These are phyloP conservation scores for Brachyistius frenatus DNA, from an alignment of 2,113 vertebrate genomes.

Conservation along the genomic window DNA sequence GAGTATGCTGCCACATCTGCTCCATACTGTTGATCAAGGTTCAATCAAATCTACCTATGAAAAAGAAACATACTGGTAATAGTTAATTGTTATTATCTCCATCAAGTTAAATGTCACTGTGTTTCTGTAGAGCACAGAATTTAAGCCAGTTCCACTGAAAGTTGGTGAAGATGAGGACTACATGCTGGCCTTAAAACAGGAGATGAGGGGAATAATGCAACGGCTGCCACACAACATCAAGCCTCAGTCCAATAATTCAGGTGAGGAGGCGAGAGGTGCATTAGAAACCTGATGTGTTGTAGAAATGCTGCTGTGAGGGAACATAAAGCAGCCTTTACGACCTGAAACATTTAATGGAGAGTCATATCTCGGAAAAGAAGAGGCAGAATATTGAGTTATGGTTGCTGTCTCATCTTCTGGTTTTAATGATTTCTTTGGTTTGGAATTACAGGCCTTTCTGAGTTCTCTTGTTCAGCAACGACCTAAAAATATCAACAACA, in stretches of 20 bases:
- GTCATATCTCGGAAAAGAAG: conserved; percentile 42
- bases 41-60: not conserved
- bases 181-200: conserved; percentile 93
- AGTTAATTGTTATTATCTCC: not conserved
- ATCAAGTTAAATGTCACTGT: not conserved
- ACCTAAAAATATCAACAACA: conserved; percentile 3
- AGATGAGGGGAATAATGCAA: conserved; percentile 89
- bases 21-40: not conserved
- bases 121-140: conserved; percentile 79
- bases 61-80: not conserved
- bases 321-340: conserved; percentile 69
- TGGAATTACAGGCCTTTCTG: not conserved
- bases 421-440: conserved; percentile 26
- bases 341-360: conserved; percentile 51
- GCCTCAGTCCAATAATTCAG: conserved; percentile 76
- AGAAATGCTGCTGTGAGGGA: conserved; percentile 26
- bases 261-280: conserved; percentile 75
- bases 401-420: not conserved
- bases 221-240: conserved; percentile 87
- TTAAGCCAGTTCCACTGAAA: conserved; percentile 90
- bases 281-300: conserved; percentile 28
- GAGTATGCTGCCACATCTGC: not conserved
- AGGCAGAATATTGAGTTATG: conserved; percentile 45
- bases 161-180: conserved; percentile 90
- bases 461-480: not conserved